Evolutionary conservation across 2,113 vertebrate species (phyloP).

Genomic region (Sphaerodactylus townsendi): DNA sequence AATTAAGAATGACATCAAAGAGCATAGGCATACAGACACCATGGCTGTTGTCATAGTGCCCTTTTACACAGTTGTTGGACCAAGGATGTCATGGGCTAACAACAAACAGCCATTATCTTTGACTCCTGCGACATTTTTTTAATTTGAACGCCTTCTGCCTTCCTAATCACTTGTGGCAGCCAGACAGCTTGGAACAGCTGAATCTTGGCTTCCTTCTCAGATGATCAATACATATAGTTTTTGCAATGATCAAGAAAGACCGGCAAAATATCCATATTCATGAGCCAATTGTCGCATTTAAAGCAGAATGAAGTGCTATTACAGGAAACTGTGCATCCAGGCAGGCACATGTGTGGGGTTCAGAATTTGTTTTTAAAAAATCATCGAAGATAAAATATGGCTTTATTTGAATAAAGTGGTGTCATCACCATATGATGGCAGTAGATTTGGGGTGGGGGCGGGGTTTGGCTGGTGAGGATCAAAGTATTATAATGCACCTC

Average conservation of each 20-base stretch:
- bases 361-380: background rate
- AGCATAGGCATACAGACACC: background rate
- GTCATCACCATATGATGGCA: background rate
- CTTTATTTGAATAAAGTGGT: background rate
- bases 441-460: background rate
- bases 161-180: constrained; percentile 9
- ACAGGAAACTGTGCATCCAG: background rate
- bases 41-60: background rate
- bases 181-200: background rate
- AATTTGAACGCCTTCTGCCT: constrained; percentile 25
- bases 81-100: background rate
- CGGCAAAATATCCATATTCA: constrained; percentile 6
- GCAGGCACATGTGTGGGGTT: background rate
- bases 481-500: background rate
- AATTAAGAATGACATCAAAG: background rate
- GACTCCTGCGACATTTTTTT: background rate
- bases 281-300: background rate
- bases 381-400: background rate
- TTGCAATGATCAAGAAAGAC: background rate
- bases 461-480: background rate
- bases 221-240: background rate
- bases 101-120: background rate
- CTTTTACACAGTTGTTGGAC: background rate
- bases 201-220: background rate
- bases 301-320: background rate